A percentile compares a stretch with the other conserved stretches of the same genome.
Evolutionary conservation across 2,888 invertebrate genomes (phyloP).

Genomic region (Rosalia funebris): DNA sequence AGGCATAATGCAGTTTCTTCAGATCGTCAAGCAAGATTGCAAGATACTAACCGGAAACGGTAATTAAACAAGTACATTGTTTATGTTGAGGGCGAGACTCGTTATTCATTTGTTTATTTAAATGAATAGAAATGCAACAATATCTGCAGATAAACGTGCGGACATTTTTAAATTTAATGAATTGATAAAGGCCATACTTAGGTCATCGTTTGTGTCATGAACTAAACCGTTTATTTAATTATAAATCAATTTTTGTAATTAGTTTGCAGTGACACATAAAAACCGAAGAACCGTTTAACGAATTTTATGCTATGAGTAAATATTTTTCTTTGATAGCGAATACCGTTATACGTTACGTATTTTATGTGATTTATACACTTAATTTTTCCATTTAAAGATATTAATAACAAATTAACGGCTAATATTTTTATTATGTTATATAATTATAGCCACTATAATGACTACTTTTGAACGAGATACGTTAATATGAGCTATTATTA

Average conservation of each 20-base stretch:
- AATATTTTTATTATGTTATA: no score
- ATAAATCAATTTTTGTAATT: neutral
- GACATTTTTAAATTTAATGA: neutral
- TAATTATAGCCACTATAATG: no score
- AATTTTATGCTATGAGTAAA: neutral
- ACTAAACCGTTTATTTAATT: neutral
- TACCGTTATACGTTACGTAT: no score
- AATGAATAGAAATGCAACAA: neutral
- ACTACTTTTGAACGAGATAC: no score
- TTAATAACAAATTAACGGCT: no score
- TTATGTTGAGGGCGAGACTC: neutral
- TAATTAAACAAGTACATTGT: neutral
- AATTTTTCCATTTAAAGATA: no score
- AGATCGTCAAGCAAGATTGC: conserved; percentile 1
- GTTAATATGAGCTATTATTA: no score
- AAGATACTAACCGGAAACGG: conserved; percentile 3
- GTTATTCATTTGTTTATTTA: neutral
- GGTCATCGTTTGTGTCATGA: neutral
- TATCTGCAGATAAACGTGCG: neutral
- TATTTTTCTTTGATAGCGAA: no score
- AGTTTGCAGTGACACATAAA: neutral
- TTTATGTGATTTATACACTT: no score
- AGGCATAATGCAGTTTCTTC: conserved; percentile 5
- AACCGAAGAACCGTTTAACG: neutral
- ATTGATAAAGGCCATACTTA: neutral